Percentiles rank a stretch among this genome's conserved stretches.
Evolutionary conservation across 2,797 vertebrate species (phyloP).

Genomic region (Ctenopoma multispine): DNA sequence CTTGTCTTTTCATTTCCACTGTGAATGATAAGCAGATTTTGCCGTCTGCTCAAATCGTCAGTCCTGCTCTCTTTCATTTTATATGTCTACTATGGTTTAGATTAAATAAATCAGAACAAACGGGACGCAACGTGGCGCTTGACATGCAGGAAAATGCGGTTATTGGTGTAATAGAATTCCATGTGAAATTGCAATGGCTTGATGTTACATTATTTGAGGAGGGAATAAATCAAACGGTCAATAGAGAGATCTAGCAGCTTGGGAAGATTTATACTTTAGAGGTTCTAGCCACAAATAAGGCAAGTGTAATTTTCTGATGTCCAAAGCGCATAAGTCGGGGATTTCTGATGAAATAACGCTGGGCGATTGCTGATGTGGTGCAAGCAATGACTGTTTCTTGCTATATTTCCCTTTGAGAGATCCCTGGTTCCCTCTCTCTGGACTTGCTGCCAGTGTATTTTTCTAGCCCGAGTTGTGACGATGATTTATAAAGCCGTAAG

Average conservation of each 20-base stretch:
- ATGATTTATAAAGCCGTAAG: slow-evolving; percentile 69
- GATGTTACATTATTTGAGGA: slow-evolving; percentile 22
- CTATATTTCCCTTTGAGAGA: slow-evolving; percentile 61
- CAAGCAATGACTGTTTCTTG: slow-evolving; percentile 33
- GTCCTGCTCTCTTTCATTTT: slow-evolving; percentile 4
- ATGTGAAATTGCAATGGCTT: slow-evolving; percentile 36
- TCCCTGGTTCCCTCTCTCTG: slow-evolving; percentile 38
- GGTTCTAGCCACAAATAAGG: slow-evolving; percentile 15
- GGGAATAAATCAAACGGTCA: slow-evolving; percentile 31
- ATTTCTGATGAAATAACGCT: slow-evolving; percentile 54
- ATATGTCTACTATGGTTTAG: background rate
- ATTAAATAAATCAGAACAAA: slow-evolving; percentile 28
- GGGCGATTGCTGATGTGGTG: slow-evolving; percentile 52
- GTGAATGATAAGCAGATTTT: background rate
- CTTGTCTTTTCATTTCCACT: slow-evolving; percentile 3
- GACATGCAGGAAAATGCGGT: slow-evolving; percentile 13
- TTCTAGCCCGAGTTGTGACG: slow-evolving; percentile 59
- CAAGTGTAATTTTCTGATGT: slow-evolving; percentile 36
- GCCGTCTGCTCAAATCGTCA: background rate
- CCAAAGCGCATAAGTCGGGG: slow-evolving; percentile 5
- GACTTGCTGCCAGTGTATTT: slow-evolving; percentile 57
- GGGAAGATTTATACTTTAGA: slow-evolving; percentile 35
- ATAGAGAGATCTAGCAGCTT: slow-evolving; percentile 13
- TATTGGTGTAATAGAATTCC: slow-evolving; percentile 22
- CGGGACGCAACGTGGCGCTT: background rate